These are phyloP conservation scores for Notolabrus celidotus DNA, from an alignment of 2,797 vertebrate genomes.

Conservation along the genomic window DNA sequence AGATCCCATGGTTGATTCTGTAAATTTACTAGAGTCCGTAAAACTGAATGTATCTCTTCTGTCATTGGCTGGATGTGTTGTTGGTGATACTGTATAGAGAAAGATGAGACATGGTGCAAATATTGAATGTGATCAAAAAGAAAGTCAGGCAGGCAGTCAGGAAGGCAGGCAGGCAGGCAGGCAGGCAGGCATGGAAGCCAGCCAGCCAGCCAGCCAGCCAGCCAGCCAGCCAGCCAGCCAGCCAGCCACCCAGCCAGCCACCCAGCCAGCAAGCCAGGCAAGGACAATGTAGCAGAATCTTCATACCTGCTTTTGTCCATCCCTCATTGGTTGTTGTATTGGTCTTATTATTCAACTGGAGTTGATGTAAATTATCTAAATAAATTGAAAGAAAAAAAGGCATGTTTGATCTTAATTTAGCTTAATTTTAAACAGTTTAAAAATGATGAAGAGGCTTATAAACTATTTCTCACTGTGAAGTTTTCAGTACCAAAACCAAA, in stretches of 20 bases:
- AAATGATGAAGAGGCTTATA: too few species aligned
- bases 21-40: slow-evolving; percentile 8
- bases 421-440: not conserved
- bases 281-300: not conserved
- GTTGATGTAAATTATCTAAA: slow-evolving; percentile 41
- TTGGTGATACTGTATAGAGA: slow-evolving; percentile 29
- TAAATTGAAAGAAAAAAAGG: not conserved
- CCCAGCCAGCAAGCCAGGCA: too few species aligned
- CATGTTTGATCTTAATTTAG: not conserved
- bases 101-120: not conserved
- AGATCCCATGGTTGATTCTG: not conserved
- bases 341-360: slow-evolving; percentile 22
- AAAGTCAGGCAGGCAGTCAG: too few species aligned
- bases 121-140: not conserved
- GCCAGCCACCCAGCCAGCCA: too few species aligned
- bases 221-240: too few species aligned
- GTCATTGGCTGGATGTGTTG: slow-evolving; percentile 1
- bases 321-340: slow-evolving; percentile 9
- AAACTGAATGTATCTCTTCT: slow-evolving; percentile 1
- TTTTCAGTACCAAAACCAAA: not conserved
- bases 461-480: not conserved
- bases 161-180: too few species aligned
- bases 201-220: too few species aligned
- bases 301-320: slow-evolving; percentile 40
- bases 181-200: too few species aligned